A percentile compares a stretch with the other conserved stretches of the same genome.
Conservation (phyloP, 1,140 invertebrate genomes). For the Bursaphelenchus mucronatus region DNA sequence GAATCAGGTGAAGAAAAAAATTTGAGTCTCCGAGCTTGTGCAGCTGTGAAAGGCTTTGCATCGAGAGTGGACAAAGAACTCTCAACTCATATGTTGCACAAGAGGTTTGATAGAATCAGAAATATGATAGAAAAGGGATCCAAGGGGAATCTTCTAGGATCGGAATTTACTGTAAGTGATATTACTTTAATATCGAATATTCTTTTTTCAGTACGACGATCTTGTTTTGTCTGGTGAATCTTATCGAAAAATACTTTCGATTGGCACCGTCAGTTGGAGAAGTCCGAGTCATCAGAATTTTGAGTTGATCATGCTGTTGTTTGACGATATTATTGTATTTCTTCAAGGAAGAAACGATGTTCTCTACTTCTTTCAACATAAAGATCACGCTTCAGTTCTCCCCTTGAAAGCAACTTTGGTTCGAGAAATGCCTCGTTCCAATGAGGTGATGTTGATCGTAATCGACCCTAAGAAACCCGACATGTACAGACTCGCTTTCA, state of each 20-base stretch:
- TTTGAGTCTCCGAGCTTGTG: slow-evolving; percentile 31
- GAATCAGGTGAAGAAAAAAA: slow-evolving; percentile 20
- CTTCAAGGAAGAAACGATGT: slow-evolving; percentile 31
- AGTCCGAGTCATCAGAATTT: slow-evolving; percentile 29
- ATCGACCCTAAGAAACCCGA: slow-evolving; percentile 31
- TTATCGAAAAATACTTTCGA: slow-evolving; percentile 25
- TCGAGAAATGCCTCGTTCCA: slow-evolving; percentile 32
- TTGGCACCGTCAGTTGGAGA: slow-evolving; percentile 29
- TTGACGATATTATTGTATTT: slow-evolving; percentile 45
- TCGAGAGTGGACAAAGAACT: slow-evolving; percentile 39
- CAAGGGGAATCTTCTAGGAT: slow-evolving; percentile 29
- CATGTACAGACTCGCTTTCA: slow-evolving; percentile 33
- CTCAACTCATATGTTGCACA: slow-evolving; percentile 31
- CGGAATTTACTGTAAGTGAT: slow-evolving; percentile 14
- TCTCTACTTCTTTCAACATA: slow-evolving; percentile 23
- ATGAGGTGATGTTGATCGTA: slow-evolving; percentile 34
- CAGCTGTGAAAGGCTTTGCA: slow-evolving; percentile 41
- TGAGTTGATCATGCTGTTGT: slow-evolving; percentile 37
- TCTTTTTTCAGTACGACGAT: slow-evolving; percentile 35
- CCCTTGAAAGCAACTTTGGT: slow-evolving; percentile 31
- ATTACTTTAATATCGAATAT: neutral
- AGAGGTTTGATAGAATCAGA: slow-evolving; percentile 36
- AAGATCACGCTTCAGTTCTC: slow-evolving; percentile 36
- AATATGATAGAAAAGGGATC: slow-evolving; percentile 28
- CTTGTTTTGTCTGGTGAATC: slow-evolving; percentile 22